Conservation (phyloP, 2,113 vertebrate species). For the Pogonocichla stellata region DNA sequence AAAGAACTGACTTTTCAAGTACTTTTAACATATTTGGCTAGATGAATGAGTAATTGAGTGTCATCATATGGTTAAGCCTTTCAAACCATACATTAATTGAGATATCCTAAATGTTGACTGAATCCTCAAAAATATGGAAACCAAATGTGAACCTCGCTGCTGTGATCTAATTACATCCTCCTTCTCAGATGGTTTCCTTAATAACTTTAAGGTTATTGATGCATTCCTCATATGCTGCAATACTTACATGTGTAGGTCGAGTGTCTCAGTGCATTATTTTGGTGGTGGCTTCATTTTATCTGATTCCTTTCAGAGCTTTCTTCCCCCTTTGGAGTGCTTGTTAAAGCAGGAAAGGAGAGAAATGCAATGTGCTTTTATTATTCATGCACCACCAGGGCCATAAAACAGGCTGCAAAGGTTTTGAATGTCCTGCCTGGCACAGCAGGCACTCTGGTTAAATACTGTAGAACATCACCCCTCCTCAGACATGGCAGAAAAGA, state of each 20-base stretch:
- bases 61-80: constrained; percentile 56
- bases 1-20: constrained; percentile 49
- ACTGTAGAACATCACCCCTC: background rate
- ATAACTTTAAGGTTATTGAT: constrained; percentile 43
- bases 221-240: constrained; percentile 30
- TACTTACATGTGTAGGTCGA: background rate
- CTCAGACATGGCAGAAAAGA: background rate
- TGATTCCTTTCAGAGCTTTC: background rate
- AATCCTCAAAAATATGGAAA: constrained; percentile 65
- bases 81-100: constrained; percentile 64
- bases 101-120: constrained; percentile 66
- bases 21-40: constrained; percentile 40
- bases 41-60: constrained; percentile 40
- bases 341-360: background rate
- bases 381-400: background rate
- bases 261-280: constrained; percentile 1
- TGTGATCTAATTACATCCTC: constrained; percentile 62
- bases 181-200: constrained; percentile 58
- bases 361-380: background rate
- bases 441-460: background rate
- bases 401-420: background rate
- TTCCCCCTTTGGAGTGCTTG: background rate
- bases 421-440: background rate
- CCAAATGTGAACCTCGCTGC: constrained; percentile 60
- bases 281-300: background rate